Evolutionary conservation across 1,140 invertebrate genomes (phyloP).

Genomic region (Pseudomyrmex flavicornis): DNA sequence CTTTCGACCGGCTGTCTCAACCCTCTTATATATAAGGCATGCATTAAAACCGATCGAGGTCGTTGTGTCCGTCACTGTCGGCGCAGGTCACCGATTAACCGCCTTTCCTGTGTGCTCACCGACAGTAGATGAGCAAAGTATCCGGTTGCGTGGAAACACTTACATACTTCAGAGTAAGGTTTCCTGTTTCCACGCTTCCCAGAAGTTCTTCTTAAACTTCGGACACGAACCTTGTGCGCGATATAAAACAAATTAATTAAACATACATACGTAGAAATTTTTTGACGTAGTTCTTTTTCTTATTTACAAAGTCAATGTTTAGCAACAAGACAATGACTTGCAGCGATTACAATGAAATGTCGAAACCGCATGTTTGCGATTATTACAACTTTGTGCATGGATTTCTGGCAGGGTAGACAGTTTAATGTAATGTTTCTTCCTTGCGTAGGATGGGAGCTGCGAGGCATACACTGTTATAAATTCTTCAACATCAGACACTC

Average conservation of each 20-base stretch:
- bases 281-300: not conserved
- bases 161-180: not conserved
- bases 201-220: not conserved
- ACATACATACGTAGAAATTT: not conserved
- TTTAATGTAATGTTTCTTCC: conserved; percentile 48
- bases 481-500: conserved; percentile 98
- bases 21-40: conserved; percentile 15
- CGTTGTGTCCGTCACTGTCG: conserved; percentile 69
- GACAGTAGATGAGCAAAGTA: conserved; percentile 22
- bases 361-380: conserved; percentile 3
- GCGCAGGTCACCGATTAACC: conserved; percentile 75
- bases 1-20: conserved; percentile 53
- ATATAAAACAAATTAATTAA: not conserved
- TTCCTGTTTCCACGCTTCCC: not conserved
- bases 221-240: not conserved
- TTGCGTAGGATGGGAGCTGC: conserved; percentile 94
- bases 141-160: conserved; percentile 29
- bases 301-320: not conserved
- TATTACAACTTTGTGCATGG: conserved; percentile 28
- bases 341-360: not conserved
- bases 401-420: conserved; percentile 14
- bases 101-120: conserved; percentile 63
- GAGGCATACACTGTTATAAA: conserved; percentile 96
- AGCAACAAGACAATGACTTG: not conserved
- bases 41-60: conserved; percentile 82